Conservation (phyloP, 2,113 vertebrate species). For the Hiodon tergisus region DNA sequence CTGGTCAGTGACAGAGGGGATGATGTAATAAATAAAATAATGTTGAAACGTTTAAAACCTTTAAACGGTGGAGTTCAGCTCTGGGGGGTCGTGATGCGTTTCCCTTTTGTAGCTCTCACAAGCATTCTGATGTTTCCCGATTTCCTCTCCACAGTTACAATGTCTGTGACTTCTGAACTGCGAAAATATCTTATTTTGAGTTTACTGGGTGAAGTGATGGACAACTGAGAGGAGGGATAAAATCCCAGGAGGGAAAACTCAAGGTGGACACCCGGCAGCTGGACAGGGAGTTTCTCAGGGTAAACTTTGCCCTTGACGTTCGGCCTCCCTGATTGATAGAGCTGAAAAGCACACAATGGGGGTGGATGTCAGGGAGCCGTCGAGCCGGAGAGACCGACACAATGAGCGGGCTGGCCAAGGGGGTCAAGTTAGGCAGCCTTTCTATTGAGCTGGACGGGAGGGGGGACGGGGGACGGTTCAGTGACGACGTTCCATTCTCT, state of each 20-base stretch:
- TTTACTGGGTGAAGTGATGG: neutral
- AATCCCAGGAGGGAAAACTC: neutral
- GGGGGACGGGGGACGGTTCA: constrained; percentile 56
- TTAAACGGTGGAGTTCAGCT: too few relatives aligned
- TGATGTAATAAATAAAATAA: neutral
- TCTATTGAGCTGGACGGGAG: constrained; percentile 43
- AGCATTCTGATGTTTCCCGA: too few relatives aligned
- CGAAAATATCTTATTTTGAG: too few relatives aligned
- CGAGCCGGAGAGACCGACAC: constrained; percentile 44
- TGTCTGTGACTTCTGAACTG: too few relatives aligned
- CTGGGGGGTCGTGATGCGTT: too few relatives aligned
- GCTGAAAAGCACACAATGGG: constrained; percentile 34
- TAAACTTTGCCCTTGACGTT: constrained; percentile 22
- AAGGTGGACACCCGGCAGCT: neutral
- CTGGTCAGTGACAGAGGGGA: neutral
- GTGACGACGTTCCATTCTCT: constrained; percentile 31
- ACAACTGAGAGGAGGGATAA: neutral
- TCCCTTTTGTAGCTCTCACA: too few relatives aligned
- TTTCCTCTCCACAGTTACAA: too few relatives aligned
- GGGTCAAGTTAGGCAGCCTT: constrained; percentile 51
- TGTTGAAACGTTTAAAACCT: neutral
- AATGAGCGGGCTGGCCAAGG: constrained; percentile 31
- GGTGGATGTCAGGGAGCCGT: constrained; percentile 41
- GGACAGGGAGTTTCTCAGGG: constrained; percentile 15
- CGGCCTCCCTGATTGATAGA: constrained; percentile 35